These are phyloP conservation scores for Limonius californicus DNA, from an alignment of 1,140 invertebrate genomes.

Conservation along the genomic window DNA sequence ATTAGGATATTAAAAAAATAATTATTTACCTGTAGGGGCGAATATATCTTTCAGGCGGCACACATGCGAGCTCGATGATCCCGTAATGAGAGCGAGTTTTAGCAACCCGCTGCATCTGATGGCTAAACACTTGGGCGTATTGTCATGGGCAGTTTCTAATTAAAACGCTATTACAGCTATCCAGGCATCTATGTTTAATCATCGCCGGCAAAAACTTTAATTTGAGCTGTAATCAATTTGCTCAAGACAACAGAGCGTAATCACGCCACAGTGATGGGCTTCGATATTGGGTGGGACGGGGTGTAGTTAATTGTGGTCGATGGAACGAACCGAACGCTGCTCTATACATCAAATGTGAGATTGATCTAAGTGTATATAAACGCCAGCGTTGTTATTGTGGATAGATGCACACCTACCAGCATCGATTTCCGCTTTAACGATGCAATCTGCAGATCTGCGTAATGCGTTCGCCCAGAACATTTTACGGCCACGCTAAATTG, in stretches of 20 bases:
- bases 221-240: slow-evolving; percentile 45
- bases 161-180: slow-evolving; percentile 35
- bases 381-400: not conserved
- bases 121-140: slow-evolving; percentile 11
- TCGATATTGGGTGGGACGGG: slow-evolving; percentile 2
- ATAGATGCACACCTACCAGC: not conserved
- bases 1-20: slow-evolving; percentile 39
- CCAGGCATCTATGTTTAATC: slow-evolving; percentile 40
- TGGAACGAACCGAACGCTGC: slow-evolving; percentile 4
- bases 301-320: slow-evolving; percentile 7
- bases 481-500: not conserved
- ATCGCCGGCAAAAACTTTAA: slow-evolving; percentile 42
- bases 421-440: not conserved
- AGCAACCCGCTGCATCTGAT: slow-evolving; percentile 1
- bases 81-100: no score
- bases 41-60: slow-evolving; percentile 6
- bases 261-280: slow-evolving; percentile 25
- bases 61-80: no score
- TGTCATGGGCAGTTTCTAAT: slow-evolving; percentile 31
- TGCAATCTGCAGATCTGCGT: not conserved
- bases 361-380: slow-evolving; percentile 6
- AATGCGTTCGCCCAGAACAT: not conserved
- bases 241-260: slow-evolving; percentile 44
- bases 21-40: slow-evolving; percentile 23
- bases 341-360: not conserved